Base-by-base conservation (phyloP, 2,888 invertebrate species). In the Choreutis nemorana region DNA sequence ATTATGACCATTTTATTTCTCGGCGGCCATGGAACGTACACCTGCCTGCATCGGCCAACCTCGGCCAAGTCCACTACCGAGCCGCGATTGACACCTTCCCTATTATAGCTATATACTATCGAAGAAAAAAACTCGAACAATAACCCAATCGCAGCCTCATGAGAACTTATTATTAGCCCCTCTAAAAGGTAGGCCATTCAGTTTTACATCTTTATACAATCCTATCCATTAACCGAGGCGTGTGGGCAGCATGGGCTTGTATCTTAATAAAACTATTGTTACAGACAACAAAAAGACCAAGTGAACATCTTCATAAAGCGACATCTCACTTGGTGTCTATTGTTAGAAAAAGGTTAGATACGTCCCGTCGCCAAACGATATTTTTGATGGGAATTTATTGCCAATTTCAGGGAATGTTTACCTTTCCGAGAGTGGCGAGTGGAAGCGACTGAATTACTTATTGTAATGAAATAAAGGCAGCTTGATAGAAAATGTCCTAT, bases 251-350 rank as follows among this genome's bases (percentile, higher is more conserved):
- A 49, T 64, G 68, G 73, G 73, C 72, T 64, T 50, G 59, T 38
- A 65, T 59, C 70, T 72, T 73, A 75, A 78, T 75, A 78, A 73
- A 75, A 72, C 75, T 71, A 77, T 78, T 78, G 77, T 77, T 68
- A 50, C 52, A 44, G 50, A 54, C 55, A 71, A 77, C 73, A 75
- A 75, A 71, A 67, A 57, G 45, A 56, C 66, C 55, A 71, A 77
- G 71, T 68, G 77, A 77, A 75, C 73, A 73, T 75, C 77, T 77
- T 75, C 66, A 75, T 77, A 56, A 52, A 58, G 59, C 49, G 59
- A 65, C 61, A 53, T 59, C 64, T 59, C 55, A 46, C 50, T 59
- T 49, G 43, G 38, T 43, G n/a, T 48, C 62, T 48, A 63, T 75
- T 75, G 73, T 73, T 64, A 57, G 41, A 42, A 50, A 54, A 59